Conservation (phyloP, 2,888 invertebrate species). For the Arge pagana region DNA sequence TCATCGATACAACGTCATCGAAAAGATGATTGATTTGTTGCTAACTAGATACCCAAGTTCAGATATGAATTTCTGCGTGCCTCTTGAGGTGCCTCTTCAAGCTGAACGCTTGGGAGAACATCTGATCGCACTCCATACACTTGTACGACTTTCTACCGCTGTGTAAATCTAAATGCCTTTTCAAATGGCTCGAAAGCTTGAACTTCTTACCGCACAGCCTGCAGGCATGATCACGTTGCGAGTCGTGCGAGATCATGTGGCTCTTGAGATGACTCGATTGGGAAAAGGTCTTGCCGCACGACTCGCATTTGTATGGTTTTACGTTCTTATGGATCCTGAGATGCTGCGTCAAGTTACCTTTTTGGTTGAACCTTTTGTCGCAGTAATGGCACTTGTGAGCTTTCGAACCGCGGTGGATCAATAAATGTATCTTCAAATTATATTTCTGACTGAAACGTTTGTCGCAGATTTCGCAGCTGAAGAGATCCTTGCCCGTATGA, state of each 20-base stretch:
- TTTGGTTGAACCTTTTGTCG: slow-evolving; percentile 47
- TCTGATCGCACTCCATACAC: slow-evolving; percentile 58
- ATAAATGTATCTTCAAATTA: slow-evolving; percentile 51
- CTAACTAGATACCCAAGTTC: background rate
- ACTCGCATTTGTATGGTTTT: slow-evolving; percentile 50
- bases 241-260: slow-evolving; percentile 48
- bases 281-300: slow-evolving; percentile 50
- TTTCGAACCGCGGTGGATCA: slow-evolving; percentile 46
- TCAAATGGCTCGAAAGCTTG: slow-evolving; percentile 51
- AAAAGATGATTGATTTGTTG: no score
- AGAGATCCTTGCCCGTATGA: slow-evolving; percentile 47
- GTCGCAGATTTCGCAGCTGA: slow-evolving; percentile 54
- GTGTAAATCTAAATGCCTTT: slow-evolving; percentile 51
- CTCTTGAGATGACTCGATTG: slow-evolving; percentile 55
- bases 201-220: slow-evolving; percentile 52
- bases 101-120: slow-evolving; percentile 60
- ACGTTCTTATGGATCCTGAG: slow-evolving; percentile 51
- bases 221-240: slow-evolving; percentile 48
- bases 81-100: slow-evolving; percentile 61
- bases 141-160: slow-evolving; percentile 51
- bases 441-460: slow-evolving; percentile 54
- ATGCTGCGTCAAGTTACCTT: slow-evolving; percentile 53
- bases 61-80: slow-evolving; percentile 49
- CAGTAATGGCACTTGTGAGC: slow-evolving; percentile 52
- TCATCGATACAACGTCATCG: no score